Evolutionary conservation across 1,140 invertebrate genomes (phyloP).

Genomic region (Tetramorium parvispinum): DNA sequence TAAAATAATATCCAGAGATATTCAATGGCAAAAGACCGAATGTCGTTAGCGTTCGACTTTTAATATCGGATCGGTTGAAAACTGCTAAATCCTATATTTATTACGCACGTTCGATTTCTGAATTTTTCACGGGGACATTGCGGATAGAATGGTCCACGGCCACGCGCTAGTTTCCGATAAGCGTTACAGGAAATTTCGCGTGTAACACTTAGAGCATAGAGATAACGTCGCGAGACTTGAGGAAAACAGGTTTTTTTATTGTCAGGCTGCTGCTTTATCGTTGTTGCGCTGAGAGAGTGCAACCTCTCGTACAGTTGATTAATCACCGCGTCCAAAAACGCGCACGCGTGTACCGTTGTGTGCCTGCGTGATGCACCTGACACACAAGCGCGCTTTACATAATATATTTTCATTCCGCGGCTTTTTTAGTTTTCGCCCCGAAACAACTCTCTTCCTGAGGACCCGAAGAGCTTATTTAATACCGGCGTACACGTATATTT

Average conservation of each 20-base stretch:
- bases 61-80: slow-evolving; percentile 15
- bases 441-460: slow-evolving; percentile 16
- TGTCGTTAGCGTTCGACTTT: background rate
- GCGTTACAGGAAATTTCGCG: background rate
- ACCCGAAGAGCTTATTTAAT: slow-evolving; percentile 52
- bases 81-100: background rate
- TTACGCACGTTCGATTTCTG: background rate
- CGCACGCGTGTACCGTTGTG: background rate
- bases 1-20: slow-evolving; percentile 19
- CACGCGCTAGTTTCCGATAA: slow-evolving; percentile 1
- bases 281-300: slow-evolving; percentile 8
- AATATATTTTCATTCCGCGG: slow-evolving; percentile 45
- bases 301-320: slow-evolving; percentile 40
- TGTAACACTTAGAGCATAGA: slow-evolving; percentile 14
- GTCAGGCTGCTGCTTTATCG: slow-evolving; percentile 28
- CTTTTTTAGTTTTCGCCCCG: slow-evolving; percentile 1
- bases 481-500: background rate
- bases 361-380: background rate
- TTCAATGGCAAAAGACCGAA: background rate
- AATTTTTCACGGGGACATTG: background rate
- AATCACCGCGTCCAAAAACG: slow-evolving; percentile 47
- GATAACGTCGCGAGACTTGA: slow-evolving; percentile 22
- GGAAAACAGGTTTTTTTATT: slow-evolving; percentile 29
- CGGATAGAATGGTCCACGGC: background rate
- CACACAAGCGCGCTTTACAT: slow-evolving; percentile 36